Evolutionary conservation across 2,113 vertebrate species (phyloP).

Genomic region (Trachemys scripta): DNA sequence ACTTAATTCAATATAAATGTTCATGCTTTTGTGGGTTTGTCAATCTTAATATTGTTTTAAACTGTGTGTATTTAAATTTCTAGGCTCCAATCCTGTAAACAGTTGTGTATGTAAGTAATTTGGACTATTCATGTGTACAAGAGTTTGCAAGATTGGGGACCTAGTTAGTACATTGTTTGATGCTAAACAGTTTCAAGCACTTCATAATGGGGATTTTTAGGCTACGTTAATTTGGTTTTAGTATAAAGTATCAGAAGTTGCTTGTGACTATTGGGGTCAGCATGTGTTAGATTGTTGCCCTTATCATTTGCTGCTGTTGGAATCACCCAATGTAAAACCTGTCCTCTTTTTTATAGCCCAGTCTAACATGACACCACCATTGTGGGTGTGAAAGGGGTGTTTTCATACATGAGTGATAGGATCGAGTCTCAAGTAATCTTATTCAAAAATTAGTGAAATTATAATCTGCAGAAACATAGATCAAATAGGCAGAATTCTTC

Average conservation of each 20-base stretch:
- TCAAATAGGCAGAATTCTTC: neutral
- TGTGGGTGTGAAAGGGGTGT: neutral
- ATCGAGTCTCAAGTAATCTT: neutral
- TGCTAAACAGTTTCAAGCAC: neutral
- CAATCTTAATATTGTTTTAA: neutral
- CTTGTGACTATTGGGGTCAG: neutral
- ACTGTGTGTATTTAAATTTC: neutral
- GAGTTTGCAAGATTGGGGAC: neutral
- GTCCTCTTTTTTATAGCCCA: rapidly evolving
- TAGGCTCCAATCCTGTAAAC: neutral
- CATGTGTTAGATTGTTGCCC: neutral
- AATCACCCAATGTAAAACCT: neutral
- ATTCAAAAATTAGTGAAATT: neutral
- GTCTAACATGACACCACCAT: neutral
- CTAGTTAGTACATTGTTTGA: neutral
- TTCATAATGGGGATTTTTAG: neutral
- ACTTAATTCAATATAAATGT: neutral
- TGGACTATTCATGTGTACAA: neutral
- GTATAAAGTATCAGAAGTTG: neutral
- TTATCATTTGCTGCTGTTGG: neutral
- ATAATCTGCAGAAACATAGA: neutral
- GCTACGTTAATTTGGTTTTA: neutral
- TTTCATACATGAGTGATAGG: rapidly evolving
- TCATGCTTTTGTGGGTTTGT: neutral
- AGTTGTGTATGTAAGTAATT: neutral